Evolutionary conservation across 2,797 vertebrate species (phyloP).

Genomic region (Chiroxiphia lanceolata): DNA sequence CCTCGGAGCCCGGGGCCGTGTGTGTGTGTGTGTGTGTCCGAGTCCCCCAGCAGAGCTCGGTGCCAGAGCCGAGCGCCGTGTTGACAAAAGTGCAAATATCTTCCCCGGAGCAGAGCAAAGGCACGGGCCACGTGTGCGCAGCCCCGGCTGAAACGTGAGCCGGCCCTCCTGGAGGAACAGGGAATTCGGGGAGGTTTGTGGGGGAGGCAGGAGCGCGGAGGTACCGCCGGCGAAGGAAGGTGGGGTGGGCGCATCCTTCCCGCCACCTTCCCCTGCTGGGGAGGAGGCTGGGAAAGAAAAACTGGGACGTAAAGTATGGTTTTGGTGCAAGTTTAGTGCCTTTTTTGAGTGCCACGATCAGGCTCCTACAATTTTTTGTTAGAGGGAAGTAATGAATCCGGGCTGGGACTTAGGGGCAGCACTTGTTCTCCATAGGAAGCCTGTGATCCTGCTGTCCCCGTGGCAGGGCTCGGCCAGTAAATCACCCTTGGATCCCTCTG

Average conservation of each 20-base stretch:
- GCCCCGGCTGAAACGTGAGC: not conserved
- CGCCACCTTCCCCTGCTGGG: not conserved
- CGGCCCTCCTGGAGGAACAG: not conserved
- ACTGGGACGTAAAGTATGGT: rapidly evolving
- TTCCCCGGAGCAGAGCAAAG: not conserved
- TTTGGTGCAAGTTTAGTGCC: not conserved
- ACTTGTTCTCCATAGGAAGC: not conserved
- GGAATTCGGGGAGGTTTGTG: not conserved
- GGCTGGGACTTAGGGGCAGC: not conserved
- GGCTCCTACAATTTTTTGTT: not conserved
- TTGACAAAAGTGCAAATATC: too few relatives aligned
- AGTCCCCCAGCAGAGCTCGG: not conserved
- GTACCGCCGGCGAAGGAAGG: not conserved
- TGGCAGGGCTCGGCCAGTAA: not conserved
- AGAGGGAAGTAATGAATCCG: not conserved
- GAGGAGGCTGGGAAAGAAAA: not conserved
- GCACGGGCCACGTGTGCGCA: rapidly evolving
- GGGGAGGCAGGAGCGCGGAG: not conserved
- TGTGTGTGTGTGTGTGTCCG: not conserved
- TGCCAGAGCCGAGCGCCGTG: not conserved
- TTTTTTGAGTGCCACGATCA: not conserved
- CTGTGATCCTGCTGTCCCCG: not conserved
- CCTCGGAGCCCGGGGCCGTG: not conserved
- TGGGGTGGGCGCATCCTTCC: not conserved
- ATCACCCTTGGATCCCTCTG: not conserved